Base-by-base conservation (phyloP, 2,888 invertebrate species). In the Ectemnius lituratus region DNA sequence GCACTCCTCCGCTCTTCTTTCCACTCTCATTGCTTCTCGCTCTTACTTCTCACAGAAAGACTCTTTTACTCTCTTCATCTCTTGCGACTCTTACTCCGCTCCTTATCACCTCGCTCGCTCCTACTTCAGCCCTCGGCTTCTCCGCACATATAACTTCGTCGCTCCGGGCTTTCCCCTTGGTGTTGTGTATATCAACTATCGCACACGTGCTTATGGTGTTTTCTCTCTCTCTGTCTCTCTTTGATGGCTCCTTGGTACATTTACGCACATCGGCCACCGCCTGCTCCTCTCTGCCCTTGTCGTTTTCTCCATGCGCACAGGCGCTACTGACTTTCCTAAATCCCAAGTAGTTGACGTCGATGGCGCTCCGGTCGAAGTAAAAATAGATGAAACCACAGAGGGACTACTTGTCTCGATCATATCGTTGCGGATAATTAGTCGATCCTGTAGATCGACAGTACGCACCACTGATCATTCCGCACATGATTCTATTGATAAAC, bases 321-420 rank as follows among this genome's bases (percentile, higher is more conserved):
- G 58, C 62, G 66, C 69, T 71, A 79, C 60, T 67, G 67, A 52
- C 71, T 74, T 72, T 63, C n/a, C 68, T 65, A 67, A 74, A 76
- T 76, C 56, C 62, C 47, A 62, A 47, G 8, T 27, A 3, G 3
- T 47, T 49, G 27, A 62, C 20, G 23, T 37, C 37, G 8, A 37
- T 8, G 8, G 37, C 37, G 8, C 37, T 37, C 37, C 8, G 37
- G 37, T 8, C 8, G 37, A 37, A 37, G 37, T 37, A 37, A 37
- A 11, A 37, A 11, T 37, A 37, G 8, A 8, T 2, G 37, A 37
- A 37, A 37, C 37, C 37, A 37, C 37, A 6, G 37, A 8, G 37
- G 37, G 37, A 11, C 37, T 5, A 8, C 37, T 11, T 37, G 37
- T 37, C 8, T 37, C 11, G 37, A 37, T 37, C 37, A 37, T 37